These are phyloP conservation scores for Ceyx margarethae DNA, from an alignment of 2,113 vertebrate genomes.

Conservation along the genomic window DNA sequence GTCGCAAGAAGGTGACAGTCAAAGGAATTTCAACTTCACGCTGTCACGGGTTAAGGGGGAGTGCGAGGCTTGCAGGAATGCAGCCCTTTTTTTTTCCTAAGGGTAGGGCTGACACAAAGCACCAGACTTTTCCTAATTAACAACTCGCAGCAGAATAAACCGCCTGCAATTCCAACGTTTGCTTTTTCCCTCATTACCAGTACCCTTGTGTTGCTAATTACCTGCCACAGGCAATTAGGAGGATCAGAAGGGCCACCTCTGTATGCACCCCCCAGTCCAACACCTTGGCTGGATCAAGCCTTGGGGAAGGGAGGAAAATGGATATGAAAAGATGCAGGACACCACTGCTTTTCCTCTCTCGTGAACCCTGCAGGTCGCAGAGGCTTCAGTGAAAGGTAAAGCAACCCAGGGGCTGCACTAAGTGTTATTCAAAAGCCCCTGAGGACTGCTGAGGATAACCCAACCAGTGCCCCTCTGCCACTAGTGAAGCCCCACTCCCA, in stretches of 20 bases:
- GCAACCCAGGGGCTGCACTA: neutral
- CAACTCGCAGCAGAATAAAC: neutral
- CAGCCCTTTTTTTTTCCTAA: neutral
- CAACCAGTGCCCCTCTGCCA: no score
- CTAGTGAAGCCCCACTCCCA: neutral
- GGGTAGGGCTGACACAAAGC: neutral
- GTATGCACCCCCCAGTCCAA: neutral
- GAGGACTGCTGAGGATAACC: neutral
- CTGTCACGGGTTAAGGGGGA: neutral
- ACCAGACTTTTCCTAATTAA: neutral
- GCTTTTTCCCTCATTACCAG: neutral
- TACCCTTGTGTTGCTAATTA: neutral
- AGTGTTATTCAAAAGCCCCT: neutral
- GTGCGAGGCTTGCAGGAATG: rapidly evolving
- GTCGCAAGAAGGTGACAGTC: neutral
- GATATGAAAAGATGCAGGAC: neutral
- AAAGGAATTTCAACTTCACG: neutral
- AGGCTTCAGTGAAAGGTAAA: neutral
- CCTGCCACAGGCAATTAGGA: neutral
- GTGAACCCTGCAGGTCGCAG: neutral
- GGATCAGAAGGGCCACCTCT: neutral
- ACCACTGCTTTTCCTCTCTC: neutral
- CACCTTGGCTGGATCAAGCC: neutral
- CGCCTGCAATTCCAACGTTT: neutral
- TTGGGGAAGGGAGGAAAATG: neutral